Base-by-base conservation (phyloP, 2,113 vertebrate genomes). In the Oncorhynchus nerka region DNA sequence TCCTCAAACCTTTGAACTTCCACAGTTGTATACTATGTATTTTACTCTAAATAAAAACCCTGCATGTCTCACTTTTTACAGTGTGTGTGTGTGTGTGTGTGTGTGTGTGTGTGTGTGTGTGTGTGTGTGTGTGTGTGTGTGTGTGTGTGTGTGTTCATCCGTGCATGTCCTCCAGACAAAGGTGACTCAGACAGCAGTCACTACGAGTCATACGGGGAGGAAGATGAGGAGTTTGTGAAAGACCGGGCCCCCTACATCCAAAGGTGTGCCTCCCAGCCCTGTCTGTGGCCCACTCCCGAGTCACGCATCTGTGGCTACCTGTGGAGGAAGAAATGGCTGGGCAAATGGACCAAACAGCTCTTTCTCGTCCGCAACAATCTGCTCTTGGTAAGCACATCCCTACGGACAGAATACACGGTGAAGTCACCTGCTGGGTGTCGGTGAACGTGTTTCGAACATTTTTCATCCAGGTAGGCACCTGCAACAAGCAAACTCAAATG, bases 291-390 rank as follows among this genome's bases (percentile, higher is more conserved):
- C 28, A 51, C 71, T 61, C 91, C 93, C 0, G 90, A 94, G 84
- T 93, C 94, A 0, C 93, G 95, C 51, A 91, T 96, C 76, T 96
- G 95, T 0, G 94, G 93, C 0, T 95, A 94, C 87, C 93, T 96
- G 79, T 96, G 95, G 94, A 93, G 93, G 88, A 95, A 93, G 32
- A 94, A 90, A 82, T 95, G 94, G 95, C 89, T 95, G 11, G 94
- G 94, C 0, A 94, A 93, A 82, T 95, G 95, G 95, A 92, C 82
- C 0, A 95, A 94, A 76, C 94, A 96, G 88, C 94, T 95, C 70
- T 95, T 95, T 84, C 90, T 95, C 71, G 70, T 96, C 82, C 81
- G 90, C 51, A 91, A 91, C 15, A 79, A 90, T 2, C 61, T 28
- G 1, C 87, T 95, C 81, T 88, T 95, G 94, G 95, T 96, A 85